Conservation (phyloP, 2,113 vertebrate genomes). For the Pseudopipra pipra region DNA sequence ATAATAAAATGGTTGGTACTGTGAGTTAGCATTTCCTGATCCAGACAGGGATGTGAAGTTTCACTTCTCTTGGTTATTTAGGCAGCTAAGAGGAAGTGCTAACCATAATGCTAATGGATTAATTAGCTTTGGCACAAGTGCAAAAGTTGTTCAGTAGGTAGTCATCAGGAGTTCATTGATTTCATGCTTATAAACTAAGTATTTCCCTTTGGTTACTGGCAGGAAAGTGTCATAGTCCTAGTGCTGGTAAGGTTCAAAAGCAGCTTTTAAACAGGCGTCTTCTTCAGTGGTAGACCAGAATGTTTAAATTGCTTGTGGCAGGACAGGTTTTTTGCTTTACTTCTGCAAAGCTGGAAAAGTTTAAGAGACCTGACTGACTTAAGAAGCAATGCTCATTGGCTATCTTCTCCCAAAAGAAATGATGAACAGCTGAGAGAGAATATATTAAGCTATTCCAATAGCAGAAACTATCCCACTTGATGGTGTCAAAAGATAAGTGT, state of each 20-base stretch:
- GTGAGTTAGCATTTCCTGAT: background rate
- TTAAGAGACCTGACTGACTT: background rate
- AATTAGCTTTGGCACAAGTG: constrained; percentile 17
- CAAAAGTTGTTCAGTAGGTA: background rate
- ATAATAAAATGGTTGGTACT: background rate
- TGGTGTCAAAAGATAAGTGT: background rate
- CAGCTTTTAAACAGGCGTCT: background rate
- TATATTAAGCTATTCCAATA: background rate
- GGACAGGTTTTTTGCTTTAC: background rate
- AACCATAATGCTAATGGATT: constrained; percentile 14
- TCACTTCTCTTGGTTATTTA: constrained; percentile 50
- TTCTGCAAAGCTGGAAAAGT: background rate
- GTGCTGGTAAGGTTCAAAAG: background rate
- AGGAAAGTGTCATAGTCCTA: background rate
- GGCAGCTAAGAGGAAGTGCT: constrained; percentile 19
- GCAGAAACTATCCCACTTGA: background rate
- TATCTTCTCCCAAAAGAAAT: background rate
- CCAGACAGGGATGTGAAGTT: constrained; percentile 10
- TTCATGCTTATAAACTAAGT: background rate
- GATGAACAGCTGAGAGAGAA: background rate
- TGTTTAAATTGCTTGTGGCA: background rate
- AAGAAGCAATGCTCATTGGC: background rate
- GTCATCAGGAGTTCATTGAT: background rate
- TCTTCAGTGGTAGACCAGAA: background rate
- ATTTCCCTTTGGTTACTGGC: background rate